Percentiles rank a stretch among this genome's conserved stretches.
phyloP scores from a whole-genome alignment of 2,797 vertebrate species.

The Gephyroberyx darwinii region DNA sequence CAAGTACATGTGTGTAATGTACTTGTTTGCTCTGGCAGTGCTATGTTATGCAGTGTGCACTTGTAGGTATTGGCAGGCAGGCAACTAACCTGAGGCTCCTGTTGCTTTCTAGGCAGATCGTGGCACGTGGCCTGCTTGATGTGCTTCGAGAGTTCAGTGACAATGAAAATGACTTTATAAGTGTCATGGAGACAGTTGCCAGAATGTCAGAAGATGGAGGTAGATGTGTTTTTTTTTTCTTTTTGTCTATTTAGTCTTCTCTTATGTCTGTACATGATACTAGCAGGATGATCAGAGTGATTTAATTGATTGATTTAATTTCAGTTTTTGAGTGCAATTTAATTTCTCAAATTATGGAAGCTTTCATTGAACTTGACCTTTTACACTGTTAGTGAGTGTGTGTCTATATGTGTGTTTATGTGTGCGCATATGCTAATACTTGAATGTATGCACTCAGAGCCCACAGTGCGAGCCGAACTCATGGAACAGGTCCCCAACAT shows the following conservation, averaged over 20 bases:
- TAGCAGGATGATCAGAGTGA: neutral
- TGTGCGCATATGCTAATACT: conserved; percentile 4
- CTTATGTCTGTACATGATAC: neutral
- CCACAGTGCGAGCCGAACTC: conserved; percentile 89
- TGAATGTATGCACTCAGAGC: conserved; percentile 79
- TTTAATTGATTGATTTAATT: too few species aligned
- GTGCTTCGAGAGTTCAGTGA: conserved; percentile 90
- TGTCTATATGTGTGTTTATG: neutral
- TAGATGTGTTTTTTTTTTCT: conserved; percentile 65
- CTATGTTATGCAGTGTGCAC: conserved; percentile 39
- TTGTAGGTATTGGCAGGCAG: conserved; percentile 65
- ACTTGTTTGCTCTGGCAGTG: conserved; percentile 54
- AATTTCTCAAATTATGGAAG: neutral
- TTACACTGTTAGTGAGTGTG: neutral
- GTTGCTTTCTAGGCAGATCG: conserved; percentile 86
- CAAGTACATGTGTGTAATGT: conserved; percentile 34
- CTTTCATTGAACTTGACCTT: neutral
- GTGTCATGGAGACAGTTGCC: conserved; percentile 89
- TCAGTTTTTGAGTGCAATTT: neutral
- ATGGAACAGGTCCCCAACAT: conserved; percentile 93
- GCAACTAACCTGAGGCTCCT: conserved; percentile 64
- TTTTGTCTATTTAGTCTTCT: conserved; percentile 20
- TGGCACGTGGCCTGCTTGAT: conserved; percentile 89
- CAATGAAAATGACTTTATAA: conserved; percentile 90
- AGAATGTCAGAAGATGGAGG: conserved; percentile 94